Evolutionary conservation across 2,113 vertebrate genomes (phyloP), one percentile per base, ranked within the genome.

Genomic region (Salminus brasiliensis): DNA sequence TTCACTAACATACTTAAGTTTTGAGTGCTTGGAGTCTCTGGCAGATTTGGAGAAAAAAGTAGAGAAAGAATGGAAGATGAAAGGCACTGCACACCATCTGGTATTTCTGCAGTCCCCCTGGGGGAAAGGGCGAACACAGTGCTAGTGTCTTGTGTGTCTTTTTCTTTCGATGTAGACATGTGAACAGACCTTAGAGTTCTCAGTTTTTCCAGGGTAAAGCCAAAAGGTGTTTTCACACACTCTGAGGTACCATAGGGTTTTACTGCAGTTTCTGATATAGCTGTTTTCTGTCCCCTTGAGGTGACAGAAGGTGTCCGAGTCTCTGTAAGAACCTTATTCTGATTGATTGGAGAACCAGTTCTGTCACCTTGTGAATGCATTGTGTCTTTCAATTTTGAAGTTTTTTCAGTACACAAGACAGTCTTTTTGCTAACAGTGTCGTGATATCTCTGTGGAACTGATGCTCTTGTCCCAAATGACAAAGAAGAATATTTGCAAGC

Each of bases 401-500:
- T 23, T 47, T 36, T n/a, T 0, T 8, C 21, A 49, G 12, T 36
- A 57, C 1, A 30, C 27, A n/a, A 36, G 10, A 1, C n/a, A 29
- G 21, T 78, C 21, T 68, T 87, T 29, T 39, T 25, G 45, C n/a
- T 47, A 1, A 39, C 60, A 60, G 60, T 87, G 18, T 76, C 55
- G 5, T 57, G 71, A 13, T 59, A 71, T 79, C 81, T 6, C 34
- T 81, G 80, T n/a, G 72, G 67, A 76, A 80, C 75, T 76, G 74
- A 80, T 59, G 72, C 52, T 21, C 83, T 79, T 4, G 21, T 84
- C 47, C 91, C 81, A 84, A 97, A 97, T 3, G 68, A 85, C 74
- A 98, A 89, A 21, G 91, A 60, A 8, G 92, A 90, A 68, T 94
- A 97, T 85, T 87, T 96, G 82, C 86, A 90, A 18, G 89, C 84